Percentiles rank a stretch among this genome's conserved stretches.
These are phyloP conservation scores for Petrocephalus zakoni DNA, from an alignment of 2,113 vertebrate species.

Conservation along the genomic window DNA sequence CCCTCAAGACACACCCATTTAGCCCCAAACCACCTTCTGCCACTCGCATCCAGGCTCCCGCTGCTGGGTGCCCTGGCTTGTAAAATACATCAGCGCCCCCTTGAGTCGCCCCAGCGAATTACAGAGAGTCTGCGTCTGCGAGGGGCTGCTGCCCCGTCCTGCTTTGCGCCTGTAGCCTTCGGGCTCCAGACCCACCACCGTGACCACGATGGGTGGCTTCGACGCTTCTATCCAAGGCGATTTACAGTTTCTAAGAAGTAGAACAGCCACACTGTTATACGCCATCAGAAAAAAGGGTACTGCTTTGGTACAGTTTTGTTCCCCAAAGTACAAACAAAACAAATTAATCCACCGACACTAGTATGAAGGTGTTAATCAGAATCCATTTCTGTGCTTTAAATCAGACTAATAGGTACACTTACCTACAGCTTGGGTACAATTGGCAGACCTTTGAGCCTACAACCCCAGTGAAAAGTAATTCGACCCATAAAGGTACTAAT, in stretches of 20 bases:
- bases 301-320: not conserved
- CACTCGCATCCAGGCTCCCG: not conserved
- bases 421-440: not conserved
- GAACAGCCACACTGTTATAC: not conserved
- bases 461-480: not conserved
- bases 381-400: not conserved
- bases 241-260: not conserved
- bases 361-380: not conserved
- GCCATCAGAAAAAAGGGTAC: not conserved
- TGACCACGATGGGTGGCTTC: no score
- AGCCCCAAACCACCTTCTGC: not conserved
- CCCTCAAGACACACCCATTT: constrained; percentile 20
- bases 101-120: not conserved
- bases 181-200: no score
- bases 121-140: not conserved
- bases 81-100: constrained; percentile 14
- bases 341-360: not conserved
- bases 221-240: not conserved
- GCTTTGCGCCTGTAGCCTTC: no score
- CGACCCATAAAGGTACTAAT: not conserved
- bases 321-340: not conserved
- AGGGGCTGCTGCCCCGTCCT: no score
- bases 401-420: not conserved
- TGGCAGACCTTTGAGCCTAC: not conserved
- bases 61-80: not conserved